A percentile compares a stretch with the other conserved stretches of the same genome.
Conservation (phyloP, 2,113 vertebrate species). For the Platycercus adscitus region DNA sequence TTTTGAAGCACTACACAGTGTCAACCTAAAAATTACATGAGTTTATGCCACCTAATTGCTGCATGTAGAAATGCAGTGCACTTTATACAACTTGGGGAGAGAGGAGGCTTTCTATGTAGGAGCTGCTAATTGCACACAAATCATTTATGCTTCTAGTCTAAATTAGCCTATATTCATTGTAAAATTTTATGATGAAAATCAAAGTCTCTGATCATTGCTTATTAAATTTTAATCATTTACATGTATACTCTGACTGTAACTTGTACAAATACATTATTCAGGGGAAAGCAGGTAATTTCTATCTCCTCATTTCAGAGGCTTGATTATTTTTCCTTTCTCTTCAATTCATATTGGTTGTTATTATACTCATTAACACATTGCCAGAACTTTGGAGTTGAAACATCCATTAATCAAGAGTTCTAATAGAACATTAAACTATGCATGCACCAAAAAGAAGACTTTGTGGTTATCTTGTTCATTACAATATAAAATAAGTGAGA, state of each 20-base stretch:
- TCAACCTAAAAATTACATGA: not conserved
- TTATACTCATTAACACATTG: not conserved
- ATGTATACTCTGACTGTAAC: not conserved
- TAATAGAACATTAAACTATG: not conserved
- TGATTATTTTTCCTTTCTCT: conserved; percentile 3
- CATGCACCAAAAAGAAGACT: not conserved
- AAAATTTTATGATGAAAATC: conserved; percentile 18
- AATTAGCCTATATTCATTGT: not conserved
- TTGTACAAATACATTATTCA: not conserved
- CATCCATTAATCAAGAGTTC: not conserved
- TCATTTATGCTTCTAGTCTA: not conserved
- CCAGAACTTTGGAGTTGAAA: not conserved
- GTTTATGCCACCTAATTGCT: not conserved
- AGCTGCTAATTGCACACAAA: not conserved
- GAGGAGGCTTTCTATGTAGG: not conserved
- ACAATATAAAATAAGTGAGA: not conserved
- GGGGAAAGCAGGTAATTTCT: conserved; percentile 4
- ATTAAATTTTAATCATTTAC: conserved; percentile 44
- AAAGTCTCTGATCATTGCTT: not conserved
- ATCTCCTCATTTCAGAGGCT: not conserved
- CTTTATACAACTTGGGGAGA: not conserved
- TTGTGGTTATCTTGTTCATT: not conserved
- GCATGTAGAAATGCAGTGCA: rapidly evolving
- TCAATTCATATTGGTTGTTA: not conserved
- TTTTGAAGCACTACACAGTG: not conserved